Percentiles rank a stretch among this genome's conserved stretches.
Evolutionary conservation across 2,797 vertebrate genomes (phyloP).

Genomic region (Danio aesculapii): DNA sequence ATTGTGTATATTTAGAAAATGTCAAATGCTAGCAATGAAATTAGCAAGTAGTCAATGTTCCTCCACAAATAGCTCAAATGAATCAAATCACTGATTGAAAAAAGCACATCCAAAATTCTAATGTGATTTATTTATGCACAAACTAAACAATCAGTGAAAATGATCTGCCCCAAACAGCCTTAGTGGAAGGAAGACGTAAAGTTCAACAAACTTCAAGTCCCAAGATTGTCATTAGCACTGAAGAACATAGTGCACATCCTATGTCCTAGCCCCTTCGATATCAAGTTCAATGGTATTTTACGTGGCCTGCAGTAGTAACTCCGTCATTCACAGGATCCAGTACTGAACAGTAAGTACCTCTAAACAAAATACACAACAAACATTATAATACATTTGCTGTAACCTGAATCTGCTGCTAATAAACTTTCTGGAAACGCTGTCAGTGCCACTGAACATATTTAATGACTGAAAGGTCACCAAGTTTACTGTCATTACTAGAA

Average conservation of each 20-base stretch:
- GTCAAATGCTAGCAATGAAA: too few species aligned
- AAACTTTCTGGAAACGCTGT: neutral
- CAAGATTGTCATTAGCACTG: neutral
- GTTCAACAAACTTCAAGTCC: neutral
- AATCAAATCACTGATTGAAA: too few species aligned
- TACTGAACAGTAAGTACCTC: neutral
- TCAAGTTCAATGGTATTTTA: conserved; percentile 13
- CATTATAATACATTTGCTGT: neutral
- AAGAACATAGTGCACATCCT: conserved; percentile 27
- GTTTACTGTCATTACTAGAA: conserved; percentile 20
- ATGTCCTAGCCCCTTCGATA: neutral
- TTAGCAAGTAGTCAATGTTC: neutral
- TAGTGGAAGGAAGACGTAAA: neutral
- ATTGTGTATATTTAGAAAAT: too few species aligned
- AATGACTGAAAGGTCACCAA: conserved; percentile 27
- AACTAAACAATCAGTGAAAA: neutral
- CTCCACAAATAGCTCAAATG: neutral
- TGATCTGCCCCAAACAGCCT: neutral
- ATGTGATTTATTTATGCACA: neutral
- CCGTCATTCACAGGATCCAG: neutral
- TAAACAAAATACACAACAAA: conserved; percentile 20
- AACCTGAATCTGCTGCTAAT: neutral
- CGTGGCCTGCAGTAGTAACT: neutral
- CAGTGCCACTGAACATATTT: conserved; percentile 9
- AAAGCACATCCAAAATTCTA: neutral